Base-by-base conservation (phyloP, 2,888 invertebrate genomes). In the Junonia oenone region DNA sequence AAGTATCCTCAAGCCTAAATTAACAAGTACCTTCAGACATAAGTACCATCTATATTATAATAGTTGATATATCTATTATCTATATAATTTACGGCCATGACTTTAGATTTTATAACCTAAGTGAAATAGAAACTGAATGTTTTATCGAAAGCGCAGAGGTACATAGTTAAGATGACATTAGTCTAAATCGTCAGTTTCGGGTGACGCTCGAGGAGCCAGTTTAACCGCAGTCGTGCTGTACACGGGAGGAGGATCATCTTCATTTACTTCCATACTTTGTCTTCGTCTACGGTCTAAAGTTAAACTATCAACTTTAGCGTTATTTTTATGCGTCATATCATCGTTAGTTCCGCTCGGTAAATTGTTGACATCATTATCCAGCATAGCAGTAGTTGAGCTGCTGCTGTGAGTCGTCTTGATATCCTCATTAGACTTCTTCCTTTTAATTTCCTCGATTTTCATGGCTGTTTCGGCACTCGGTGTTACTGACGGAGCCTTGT, bases 281-380 rank as follows among this genome's bases (percentile, higher is more conserved):
- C 67, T 77, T 69, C 89, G 83, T 84, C 89, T 76, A 56, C 88
- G 87, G 62, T 90, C 89, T 56, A 89, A 69, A 40, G 78, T 79
- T 0, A 78, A 72, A 38, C 75, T 69, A 60, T 76, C 72, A 37
- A 69, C 68, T 52, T 72, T 69, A 52, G 60, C 62, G 38, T 55
- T 68, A 58, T 59, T 68, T 47, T 61, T 66, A 51, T 62, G 67
- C 26, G 64, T 61, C 17, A 65, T 63, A 27, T 60, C 65, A 47
- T 64, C 62, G 45, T 64, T 68, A 35, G 71, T 64, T 26, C 67
- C 74, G 57, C 68, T 64, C 14, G 76, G 68, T 59, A 68, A 64
- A 51, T 29, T 14, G 45, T 61, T 61, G 31, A 61, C 65, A 61
- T 68, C 65, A 27, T 52, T 67, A 56, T 59, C 63, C 43, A 66